Evolutionary conservation across 2,113 vertebrate species (phyloP), one percentile per base, ranked within the genome.

Genomic region (Gymnogyps californianus): DNA sequence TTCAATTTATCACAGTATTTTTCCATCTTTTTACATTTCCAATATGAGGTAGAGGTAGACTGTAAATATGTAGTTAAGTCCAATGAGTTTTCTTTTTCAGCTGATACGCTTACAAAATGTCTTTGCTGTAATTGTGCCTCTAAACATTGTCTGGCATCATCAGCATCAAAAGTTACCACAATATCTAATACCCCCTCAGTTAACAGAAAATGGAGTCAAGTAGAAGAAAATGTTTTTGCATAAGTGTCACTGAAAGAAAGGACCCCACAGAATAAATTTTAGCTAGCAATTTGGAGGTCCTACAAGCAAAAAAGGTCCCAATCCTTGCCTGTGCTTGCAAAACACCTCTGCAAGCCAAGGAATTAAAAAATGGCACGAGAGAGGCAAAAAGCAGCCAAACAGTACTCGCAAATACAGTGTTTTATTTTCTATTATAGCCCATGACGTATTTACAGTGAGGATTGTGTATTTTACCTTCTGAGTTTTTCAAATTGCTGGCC

Each of bases 81-180:
- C 91, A 83, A 65, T 26, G 90, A 89, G 61, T 88, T 94, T 95
- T 83, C 69, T 84, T 89, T 66, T 78, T 94, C 83, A 83, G 72
- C 65, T 90, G 72, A 61, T 87, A 38, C 1, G 49, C 77, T 88
- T 74, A 85, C 75, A 78, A 75, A 90, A 95, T 74, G 64, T n/a
- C 85, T 96, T 65, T 70, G 87, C 92, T 90, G 78, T 75, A 97
- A 96, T 88, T 95, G 93, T 93, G 96, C 96, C 96, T 94, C 96
- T 90, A 97, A 97, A 97, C 96, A 83, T 38, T 97, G 95, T 94
- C 96, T 91, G 94, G 58, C 87, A 97, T 59, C 93, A 95, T 95
- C 94, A 95, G 75, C 90, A 95, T 96, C 95, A 95, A 95, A 93
- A 97, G 76, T 84, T 74, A 84, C 76, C 87, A 84, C 65, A 72